Evolutionary conservation across 2,888 invertebrate genomes (phyloP).

Genomic region (Portevinia maculata): DNA sequence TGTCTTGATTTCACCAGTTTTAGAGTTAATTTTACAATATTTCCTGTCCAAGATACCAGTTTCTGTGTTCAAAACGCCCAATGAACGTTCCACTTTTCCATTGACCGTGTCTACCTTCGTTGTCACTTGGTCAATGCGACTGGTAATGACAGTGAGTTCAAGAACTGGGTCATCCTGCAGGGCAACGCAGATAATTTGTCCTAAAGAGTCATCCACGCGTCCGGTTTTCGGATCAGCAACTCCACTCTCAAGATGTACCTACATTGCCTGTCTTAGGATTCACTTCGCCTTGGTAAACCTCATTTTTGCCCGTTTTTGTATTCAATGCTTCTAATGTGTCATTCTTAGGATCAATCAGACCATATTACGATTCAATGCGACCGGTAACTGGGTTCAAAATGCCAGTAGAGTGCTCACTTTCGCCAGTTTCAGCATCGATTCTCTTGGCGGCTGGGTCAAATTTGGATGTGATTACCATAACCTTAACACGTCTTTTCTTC

Average conservation of each 20-base stretch:
- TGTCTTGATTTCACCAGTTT: conserved; percentile 85
- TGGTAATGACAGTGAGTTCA: conserved; percentile 88
- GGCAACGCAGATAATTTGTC: conserved; percentile 87
- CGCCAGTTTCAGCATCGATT: conserved; percentile 87
- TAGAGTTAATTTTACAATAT: conserved; percentile 88
- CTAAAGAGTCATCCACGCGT: conserved; percentile 86
- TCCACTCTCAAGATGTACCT: conserved; percentile 86
- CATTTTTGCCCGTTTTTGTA: conserved; percentile 86
- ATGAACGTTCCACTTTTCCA: conserved; percentile 87
- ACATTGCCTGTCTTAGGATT: conserved; percentile 87
- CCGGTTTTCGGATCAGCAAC: conserved; percentile 87
- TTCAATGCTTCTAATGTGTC: conserved; percentile 86
- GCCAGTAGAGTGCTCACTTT: conserved; percentile 86
- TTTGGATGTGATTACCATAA: conserved; percentile 89
- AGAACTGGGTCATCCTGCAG: conserved; percentile 88
- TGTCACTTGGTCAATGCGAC: conserved; percentile 86
- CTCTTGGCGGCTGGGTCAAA: conserved; percentile 88
- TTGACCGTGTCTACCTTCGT: conserved; percentile 88
- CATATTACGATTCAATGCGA: conserved; percentile 88
- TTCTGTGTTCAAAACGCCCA: conserved; percentile 87
- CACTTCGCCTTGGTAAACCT: conserved; percentile 86
- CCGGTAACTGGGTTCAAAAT: conserved; percentile 88
- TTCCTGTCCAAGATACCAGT: conserved; percentile 87
- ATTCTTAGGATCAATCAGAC: conserved; percentile 87
- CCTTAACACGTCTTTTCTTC: conserved; percentile 87